Percentiles rank a stretch among this genome's conserved stretches.
Conservation (phyloP, 2,888 invertebrate species). For the Villa cingulata region DNA sequence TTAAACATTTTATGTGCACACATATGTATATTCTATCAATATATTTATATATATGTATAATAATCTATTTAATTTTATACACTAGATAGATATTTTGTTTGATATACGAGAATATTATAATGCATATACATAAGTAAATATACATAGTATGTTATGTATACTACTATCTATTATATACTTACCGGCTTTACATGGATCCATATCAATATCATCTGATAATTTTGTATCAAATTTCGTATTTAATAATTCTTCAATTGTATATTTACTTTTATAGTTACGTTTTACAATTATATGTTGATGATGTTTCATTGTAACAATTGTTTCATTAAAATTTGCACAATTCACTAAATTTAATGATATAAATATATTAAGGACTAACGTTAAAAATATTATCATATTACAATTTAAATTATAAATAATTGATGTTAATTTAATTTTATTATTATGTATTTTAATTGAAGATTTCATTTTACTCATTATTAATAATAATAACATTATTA, state of each 20-base stretch:
- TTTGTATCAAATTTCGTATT: constrained; percentile 49
- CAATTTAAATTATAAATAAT: not conserved
- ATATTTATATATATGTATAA: no score
- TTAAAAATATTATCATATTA: not conserved
- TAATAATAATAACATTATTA: no score
- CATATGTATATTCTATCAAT: no score
- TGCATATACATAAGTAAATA: no score
- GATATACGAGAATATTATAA: no score
- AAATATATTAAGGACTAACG: not conserved
- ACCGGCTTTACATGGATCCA: constrained; percentile 83
- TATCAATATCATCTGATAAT: constrained; percentile 59
- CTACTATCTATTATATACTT: constrained; percentile 32
- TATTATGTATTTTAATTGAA: not conserved
- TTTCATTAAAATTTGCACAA: constrained; percentile 1
- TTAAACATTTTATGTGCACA: no score
- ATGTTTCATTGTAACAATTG: not conserved
- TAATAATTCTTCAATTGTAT: constrained; percentile 55
- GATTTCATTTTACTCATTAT: not conserved
- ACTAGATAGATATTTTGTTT: no score
- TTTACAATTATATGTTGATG: constrained; percentile 8
- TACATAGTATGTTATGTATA: no score
- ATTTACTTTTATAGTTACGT: constrained; percentile 31
- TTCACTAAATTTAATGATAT: not conserved
- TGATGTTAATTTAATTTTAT: not conserved
- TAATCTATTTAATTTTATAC: no score